Conservation (phyloP, 30 jellyfish, hydroid and myxozoan species). For the Hydractinia symbiolongicarpus region DNA sequence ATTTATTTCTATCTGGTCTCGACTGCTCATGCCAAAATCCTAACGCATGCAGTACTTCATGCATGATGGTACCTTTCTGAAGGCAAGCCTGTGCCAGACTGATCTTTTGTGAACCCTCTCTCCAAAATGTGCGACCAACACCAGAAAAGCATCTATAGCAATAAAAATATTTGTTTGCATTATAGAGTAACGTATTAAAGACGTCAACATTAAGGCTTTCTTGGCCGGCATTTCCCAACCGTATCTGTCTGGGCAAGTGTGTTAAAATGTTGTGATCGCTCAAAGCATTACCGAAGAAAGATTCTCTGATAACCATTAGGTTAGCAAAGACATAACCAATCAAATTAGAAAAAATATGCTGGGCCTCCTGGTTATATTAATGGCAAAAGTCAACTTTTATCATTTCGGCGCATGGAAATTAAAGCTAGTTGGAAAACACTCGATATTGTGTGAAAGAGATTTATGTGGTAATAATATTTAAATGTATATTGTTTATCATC, state of each 20-base stretch:
- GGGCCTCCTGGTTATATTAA: no score
- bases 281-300: no score
- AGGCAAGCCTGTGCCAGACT: constrained; percentile 70
- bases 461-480: no score
- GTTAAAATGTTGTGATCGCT: no score
- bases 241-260: not conserved
- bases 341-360: no score
- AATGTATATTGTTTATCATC: no score
- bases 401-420: no score
- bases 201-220: not conserved
- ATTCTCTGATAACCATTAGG: no score
- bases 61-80: constrained; percentile 50
- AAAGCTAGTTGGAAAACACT: no score
- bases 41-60: constrained; percentile 62
- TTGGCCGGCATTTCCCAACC: not conserved
- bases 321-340: no score
- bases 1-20: constrained; percentile 65
- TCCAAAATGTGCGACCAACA: constrained; percentile 63
- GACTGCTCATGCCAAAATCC: constrained; percentile 93
- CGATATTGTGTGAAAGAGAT: no score
- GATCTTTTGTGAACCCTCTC: constrained; percentile 45
- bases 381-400: no score
- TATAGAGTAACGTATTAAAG: not conserved
- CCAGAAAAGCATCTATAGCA: constrained; percentile 54
- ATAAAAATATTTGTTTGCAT: not conserved